Evolutionary conservation across 1,140 invertebrate species (phyloP).

Genomic region (Bombus turneri): DNA sequence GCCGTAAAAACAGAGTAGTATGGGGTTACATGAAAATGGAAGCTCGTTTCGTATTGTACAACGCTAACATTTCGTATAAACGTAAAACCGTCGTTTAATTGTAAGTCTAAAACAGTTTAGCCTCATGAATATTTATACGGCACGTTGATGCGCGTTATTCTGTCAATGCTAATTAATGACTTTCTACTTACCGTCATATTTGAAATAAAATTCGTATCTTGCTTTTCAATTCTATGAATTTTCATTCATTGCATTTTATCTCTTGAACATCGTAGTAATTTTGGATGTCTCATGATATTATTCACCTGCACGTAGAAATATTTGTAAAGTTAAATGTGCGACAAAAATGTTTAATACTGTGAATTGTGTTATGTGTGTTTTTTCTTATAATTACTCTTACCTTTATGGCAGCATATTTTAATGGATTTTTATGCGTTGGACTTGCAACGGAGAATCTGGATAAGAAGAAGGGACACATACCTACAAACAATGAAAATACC

Average conservation of each 20-base stretch:
- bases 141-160: no score
- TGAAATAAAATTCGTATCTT: background rate
- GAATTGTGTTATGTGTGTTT: background rate
- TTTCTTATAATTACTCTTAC: background rate
- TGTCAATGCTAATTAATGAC: background rate
- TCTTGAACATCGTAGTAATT: background rate
- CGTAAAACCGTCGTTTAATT: constrained; percentile 9
- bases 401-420: background rate
- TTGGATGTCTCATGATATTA: background rate
- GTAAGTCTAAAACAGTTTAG: background rate
- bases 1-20: background rate
- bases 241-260: background rate
- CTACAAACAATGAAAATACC: background rate
- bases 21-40: background rate
- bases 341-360: background rate
- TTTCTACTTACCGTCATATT: background rate
- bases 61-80: background rate
- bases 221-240: background rate
- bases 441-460: background rate
- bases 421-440: background rate
- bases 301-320: background rate
- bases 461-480: background rate
- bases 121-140: background rate
- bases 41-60: background rate
- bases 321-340: background rate